These are phyloP conservation scores for Phymastichus coffea DNA, from an alignment of 1,140 invertebrate species.

Conservation along the genomic window DNA sequence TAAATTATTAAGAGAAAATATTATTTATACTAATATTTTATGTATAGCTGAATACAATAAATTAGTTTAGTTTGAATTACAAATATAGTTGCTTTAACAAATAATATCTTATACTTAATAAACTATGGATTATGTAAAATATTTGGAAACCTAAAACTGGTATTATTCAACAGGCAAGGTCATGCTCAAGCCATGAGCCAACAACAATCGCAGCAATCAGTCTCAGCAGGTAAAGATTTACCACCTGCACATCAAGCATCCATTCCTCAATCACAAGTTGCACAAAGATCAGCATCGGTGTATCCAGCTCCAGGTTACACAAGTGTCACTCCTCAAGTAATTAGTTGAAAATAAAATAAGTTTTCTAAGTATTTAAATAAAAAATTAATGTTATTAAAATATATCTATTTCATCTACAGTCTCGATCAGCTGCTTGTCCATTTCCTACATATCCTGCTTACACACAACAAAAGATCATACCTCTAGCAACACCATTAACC, in stretches of 20 bases:
- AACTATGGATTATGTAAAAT: neutral
- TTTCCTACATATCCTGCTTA: slow-evolving; percentile 46
- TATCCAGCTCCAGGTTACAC: slow-evolving; percentile 44
- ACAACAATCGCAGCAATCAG: slow-evolving; percentile 42
- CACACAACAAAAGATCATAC: slow-evolving; percentile 42
- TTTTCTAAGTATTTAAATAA: neutral
- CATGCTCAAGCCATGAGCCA: slow-evolving; percentile 45
- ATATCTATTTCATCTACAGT: slow-evolving; percentile 33
- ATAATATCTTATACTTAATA: neutral
- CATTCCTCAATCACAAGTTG: slow-evolving; percentile 46
- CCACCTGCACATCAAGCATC: slow-evolving; percentile 55
- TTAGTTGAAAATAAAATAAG: neutral
- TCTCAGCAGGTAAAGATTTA: slow-evolving; percentile 44
- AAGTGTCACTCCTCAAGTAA: slow-evolving; percentile 45
- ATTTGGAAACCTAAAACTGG: slow-evolving; percentile 20
- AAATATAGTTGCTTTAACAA: too few relatives aligned
- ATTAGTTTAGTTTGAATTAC: too few relatives aligned
- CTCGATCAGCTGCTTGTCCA: slow-evolving; percentile 40
- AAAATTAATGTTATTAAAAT: neutral
- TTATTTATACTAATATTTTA: too few relatives aligned
- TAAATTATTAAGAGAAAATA: too few relatives aligned
- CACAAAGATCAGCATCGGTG: slow-evolving; percentile 40
- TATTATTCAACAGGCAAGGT: too few relatives aligned
- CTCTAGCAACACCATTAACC: slow-evolving; percentile 41
- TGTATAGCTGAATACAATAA: too few relatives aligned